Conservation (phyloP, 2,888 invertebrate species). For the Zaprionus obscuricornis region DNA sequence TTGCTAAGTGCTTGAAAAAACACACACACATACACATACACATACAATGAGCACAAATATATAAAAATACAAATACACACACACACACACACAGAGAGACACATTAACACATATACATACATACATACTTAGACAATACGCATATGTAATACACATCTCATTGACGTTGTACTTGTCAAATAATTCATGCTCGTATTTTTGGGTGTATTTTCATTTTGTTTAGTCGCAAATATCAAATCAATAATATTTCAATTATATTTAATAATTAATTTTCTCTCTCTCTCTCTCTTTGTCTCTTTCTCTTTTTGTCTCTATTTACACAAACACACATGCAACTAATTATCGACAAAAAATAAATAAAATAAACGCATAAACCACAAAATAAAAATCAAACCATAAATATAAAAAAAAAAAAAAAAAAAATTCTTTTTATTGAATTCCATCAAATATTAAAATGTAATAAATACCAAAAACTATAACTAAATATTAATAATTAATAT, state of each 20-base stretch:
- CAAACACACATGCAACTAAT: slow-evolving; percentile 27
- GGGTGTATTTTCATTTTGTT: slow-evolving; percentile 72
- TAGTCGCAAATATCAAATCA: slow-evolving; percentile 76
- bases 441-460: background rate
- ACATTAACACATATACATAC: slow-evolving; percentile 31
- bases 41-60: background rate
- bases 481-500: slow-evolving; percentile 7
- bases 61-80: slow-evolving; percentile 18
- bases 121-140: too few species aligned
- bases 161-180: slow-evolving; percentile 74
- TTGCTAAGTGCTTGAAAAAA: slow-evolving; percentile 42
- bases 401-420: background rate
- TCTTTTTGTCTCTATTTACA: slow-evolving; percentile 13
- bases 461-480: background rate
- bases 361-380: too few species aligned
- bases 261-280: slow-evolving; percentile 67
- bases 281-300: slow-evolving; percentile 25
- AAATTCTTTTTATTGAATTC: too few species aligned
- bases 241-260: slow-evolving; percentile 75
- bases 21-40: slow-evolving; percentile 11
- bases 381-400: background rate
- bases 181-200: slow-evolving; percentile 76
- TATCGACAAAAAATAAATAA: slow-evolving; percentile 21
- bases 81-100: slow-evolving; percentile 13
- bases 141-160: slow-evolving; percentile 48